phyloP scores from a whole-genome alignment of 2,888 invertebrate species.

The Amiota mariae region DNA sequence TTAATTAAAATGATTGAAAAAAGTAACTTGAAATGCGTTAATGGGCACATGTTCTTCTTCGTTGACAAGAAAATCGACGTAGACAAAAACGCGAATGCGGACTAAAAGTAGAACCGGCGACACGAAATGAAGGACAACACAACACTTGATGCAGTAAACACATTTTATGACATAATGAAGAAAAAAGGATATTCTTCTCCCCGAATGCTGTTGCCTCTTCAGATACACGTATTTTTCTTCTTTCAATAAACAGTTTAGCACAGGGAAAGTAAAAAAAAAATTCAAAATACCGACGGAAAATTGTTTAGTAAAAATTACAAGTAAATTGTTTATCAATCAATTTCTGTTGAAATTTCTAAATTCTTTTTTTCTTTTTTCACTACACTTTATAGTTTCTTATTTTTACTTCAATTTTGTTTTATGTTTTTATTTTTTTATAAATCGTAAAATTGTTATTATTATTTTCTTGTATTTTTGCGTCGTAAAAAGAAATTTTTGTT shows the following conservation, averaged over 20 bases:
- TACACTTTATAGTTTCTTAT: not conserved
- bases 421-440: not conserved
- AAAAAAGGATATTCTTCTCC: too few species aligned
- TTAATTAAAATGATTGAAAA: conserved; percentile 70
- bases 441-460: not conserved
- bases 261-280: not conserved
- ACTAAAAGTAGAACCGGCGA: not conserved
- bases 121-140: not conserved
- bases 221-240: too few species aligned
- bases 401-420: not conserved
- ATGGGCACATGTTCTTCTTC: conserved; percentile 74
- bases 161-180: conserved; percentile 24
- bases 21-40: conserved; percentile 66
- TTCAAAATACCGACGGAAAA: conserved; percentile 8
- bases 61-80: conserved; percentile 47
- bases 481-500: conserved; percentile 25
- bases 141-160: not conserved
- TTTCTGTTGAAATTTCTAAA: too few species aligned
- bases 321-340: too few species aligned
- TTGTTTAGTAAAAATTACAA: not conserved
- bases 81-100: not conserved
- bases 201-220: too few species aligned
- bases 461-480: conserved; percentile 14
- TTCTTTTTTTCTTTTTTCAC: not conserved
- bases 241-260: too few species aligned